A percentile compares a stretch with the other conserved stretches of the same genome.
Conservation (phyloP, 2,888 invertebrate genomes). For the Rhyacophila evoluta region DNA sequence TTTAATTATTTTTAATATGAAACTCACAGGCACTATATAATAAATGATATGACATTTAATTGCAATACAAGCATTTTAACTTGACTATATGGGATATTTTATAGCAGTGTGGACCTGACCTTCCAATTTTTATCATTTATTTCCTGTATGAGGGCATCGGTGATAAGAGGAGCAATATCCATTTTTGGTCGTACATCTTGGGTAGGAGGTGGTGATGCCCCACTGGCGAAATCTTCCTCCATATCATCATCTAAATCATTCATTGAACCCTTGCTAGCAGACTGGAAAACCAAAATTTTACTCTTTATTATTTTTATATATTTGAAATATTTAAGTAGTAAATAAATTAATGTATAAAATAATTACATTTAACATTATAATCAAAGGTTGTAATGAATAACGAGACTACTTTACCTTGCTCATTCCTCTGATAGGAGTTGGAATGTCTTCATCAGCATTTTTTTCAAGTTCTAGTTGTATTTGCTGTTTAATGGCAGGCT, state of each 20-base stretch:
- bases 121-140: conserved; percentile 95
- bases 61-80: no score
- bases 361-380: no score
- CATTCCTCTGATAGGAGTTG: conserved; percentile 78
- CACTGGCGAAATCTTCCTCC: conserved; percentile 64
- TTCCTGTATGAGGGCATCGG: conserved; percentile 83
- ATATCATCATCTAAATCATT: conserved; percentile 62
- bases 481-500: conserved; percentile 84
- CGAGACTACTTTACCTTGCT: no score
- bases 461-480: conserved; percentile 90
- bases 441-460: conserved; percentile 77
- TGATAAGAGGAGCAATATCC: conserved; percentile 87
- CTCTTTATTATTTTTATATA: no score
- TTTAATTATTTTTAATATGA: no score
- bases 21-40: no score
- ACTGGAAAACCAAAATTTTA: conserved; percentile 62
- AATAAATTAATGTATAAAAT: no score
- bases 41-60: no score
- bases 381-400: no score
- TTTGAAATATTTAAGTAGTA: no score
- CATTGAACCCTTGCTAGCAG: conserved; percentile 70
- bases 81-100: no score
- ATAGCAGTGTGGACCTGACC: no score
- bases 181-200: conserved; percentile 82
- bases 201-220: conserved; percentile 69